Evolutionary conservation across 2,113 vertebrate species (phyloP), one percentile per base, ranked within the genome.

Genomic region (Melanerpes aurifrons): DNA sequence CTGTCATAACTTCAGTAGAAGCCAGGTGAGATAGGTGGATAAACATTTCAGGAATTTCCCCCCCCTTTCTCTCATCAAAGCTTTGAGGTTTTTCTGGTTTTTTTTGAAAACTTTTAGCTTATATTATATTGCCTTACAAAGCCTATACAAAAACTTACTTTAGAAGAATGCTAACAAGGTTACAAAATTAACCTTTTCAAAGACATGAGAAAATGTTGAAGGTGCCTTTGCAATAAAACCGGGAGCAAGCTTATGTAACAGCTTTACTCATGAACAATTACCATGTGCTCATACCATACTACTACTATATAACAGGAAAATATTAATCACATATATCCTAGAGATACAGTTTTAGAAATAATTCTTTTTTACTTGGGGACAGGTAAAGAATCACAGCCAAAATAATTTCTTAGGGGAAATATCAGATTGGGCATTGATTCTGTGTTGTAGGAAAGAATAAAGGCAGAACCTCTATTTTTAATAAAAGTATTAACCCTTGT

Each of bases 271-370:
- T 84, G 91, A 56, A 62, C 26, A 48, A 17, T 67, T 35, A 45
- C 26, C 37, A 15, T 3, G 40, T 50, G 57, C 64, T 77, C 14
- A 24, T 63, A 70, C 12, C 21, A 37, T 28, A 16, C 57, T 82
- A 61, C 50, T 80, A 63, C 37, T 35, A 25, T 71, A 43, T 61
- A 73, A 71, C 28, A 59, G 61, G 72, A 84, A 84, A 90, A 92
- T 58, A 88, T 70, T 90, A 78, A 87, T 80, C 31, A 87, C 66
- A 85, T 91, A 37, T 79, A 82, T 72, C 24, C 40, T 40, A 88
- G 57, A 68, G 62, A 37, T 58, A 31, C 37, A 12, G 6, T 73
- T 92, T 81, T 79, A 82, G 63, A 82, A 26, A 35, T 19, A 89
- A 75, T 69, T 91, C 31, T 57, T 22, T n/a, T 91, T 87, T 94